phyloP scores from a whole-genome alignment of 2,797 vertebrate species.

The Microcaecilia unicolor region DNA sequence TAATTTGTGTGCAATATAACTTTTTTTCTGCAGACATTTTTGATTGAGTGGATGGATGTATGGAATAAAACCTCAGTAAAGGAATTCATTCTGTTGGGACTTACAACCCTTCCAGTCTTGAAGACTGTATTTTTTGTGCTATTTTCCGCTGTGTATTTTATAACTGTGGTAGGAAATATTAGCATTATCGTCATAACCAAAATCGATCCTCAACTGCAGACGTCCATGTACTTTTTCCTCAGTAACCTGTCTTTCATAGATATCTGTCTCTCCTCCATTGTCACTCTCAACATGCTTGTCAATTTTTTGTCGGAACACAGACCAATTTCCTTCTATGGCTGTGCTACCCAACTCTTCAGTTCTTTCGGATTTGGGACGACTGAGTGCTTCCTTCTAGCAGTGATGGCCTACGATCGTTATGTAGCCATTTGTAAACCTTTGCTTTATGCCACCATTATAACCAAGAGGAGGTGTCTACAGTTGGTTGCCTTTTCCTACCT shows the following conservation, averaged over 20 bases:
- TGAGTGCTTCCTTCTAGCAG: slow-evolving; percentile 36
- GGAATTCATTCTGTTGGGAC: slow-evolving; percentile 25
- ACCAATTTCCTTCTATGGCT: slow-evolving; percentile 13
- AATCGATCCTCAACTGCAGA: slow-evolving; percentile 12
- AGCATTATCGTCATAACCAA: slow-evolving; percentile 17
- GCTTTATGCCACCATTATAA: slow-evolving; percentile 31
- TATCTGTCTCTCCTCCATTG: slow-evolving; percentile 21
- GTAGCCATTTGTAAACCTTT: slow-evolving; percentile 42
- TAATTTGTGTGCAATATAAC: too few relatives aligned
- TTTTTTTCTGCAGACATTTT: too few relatives aligned
- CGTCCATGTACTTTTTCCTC: slow-evolving; percentile 20
- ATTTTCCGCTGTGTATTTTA: background rate
- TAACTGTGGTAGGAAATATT: slow-evolving; percentile 19
- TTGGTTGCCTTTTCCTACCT: slow-evolving; percentile 29
- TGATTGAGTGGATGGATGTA: too few relatives aligned
- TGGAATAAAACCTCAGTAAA: slow-evolving; percentile 18
- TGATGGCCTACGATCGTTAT: slow-evolving; percentile 41
- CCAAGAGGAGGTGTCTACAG: background rate
- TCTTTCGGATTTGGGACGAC: slow-evolving; percentile 20
- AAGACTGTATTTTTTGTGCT: slow-evolving; percentile 7
- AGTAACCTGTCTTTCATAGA: slow-evolving; percentile 25
- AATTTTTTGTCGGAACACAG: slow-evolving; percentile 4
- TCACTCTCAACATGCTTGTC: slow-evolving; percentile 12
- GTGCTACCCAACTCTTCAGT: slow-evolving; percentile 13
- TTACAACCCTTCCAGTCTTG: slow-evolving; percentile 13